phyloP scores from a whole-genome alignment of 2,888 invertebrate genomes.

The Eupsilia transversa region DNA sequence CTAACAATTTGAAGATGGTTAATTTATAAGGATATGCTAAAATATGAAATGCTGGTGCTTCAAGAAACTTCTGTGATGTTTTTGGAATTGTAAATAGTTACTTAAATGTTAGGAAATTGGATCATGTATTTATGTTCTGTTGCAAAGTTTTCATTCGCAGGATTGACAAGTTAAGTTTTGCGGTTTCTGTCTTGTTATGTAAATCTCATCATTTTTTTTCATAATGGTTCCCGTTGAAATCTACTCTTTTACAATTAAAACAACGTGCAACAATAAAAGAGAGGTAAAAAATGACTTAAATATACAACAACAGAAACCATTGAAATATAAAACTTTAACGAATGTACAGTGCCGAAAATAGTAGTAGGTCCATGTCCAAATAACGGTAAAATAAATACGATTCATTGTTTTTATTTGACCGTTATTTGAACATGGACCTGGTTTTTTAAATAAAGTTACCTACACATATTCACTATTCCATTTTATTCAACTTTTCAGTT shows the following conservation, averaged over 20 bases:
- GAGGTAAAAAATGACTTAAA: neutral
- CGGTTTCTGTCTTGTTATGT: slow-evolving; percentile 3
- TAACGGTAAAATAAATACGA: slow-evolving; percentile 24
- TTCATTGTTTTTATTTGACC: slow-evolving; percentile 24
- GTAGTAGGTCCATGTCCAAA: slow-evolving; percentile 16
- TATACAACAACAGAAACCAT: neutral
- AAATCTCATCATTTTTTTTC: slow-evolving; percentile 6
- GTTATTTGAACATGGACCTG: slow-evolving; percentile 20
- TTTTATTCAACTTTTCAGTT: slow-evolving; percentile 16
- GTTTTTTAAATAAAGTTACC: slow-evolving; percentile 8
- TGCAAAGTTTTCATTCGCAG: neutral
- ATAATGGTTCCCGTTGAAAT: too few relatives aligned
- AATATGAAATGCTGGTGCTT: neutral
- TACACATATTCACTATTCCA: slow-evolving; percentile 5
- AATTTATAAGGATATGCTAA: slow-evolving; percentile 2
- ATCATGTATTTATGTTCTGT: neutral
- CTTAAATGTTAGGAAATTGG: slow-evolving; percentile 3
- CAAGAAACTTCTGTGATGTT: slow-evolving; percentile 4
- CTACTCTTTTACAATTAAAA: neutral
- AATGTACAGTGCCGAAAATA: slow-evolving; percentile 23
- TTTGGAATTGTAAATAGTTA: slow-evolving; percentile 12
- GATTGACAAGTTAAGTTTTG: slow-evolving; percentile 4
- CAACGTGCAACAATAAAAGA: neutral
- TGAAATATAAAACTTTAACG: slow-evolving; percentile 42
- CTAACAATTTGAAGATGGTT: slow-evolving; percentile 1